Conservation (phyloP, 2,113 vertebrate genomes). For the Semnornis frantzii region DNA sequence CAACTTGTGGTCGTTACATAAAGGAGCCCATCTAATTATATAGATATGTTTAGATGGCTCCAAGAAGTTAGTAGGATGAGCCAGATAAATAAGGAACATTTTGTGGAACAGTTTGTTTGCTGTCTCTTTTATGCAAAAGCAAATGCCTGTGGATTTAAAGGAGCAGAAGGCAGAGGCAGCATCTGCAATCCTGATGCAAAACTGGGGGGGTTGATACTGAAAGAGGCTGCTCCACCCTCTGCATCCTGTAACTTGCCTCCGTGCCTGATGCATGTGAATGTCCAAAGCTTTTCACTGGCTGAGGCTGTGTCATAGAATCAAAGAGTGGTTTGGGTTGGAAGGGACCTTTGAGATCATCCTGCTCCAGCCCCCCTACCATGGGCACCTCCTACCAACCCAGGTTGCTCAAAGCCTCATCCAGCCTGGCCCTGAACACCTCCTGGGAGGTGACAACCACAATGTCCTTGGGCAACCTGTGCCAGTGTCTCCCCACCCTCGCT, state of each 20-base stretch:
- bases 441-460: too few species aligned
- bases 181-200: not conserved
- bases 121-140: not conserved
- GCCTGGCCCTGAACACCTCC: too few species aligned
- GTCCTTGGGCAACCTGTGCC: too few species aligned
- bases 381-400: too few species aligned
- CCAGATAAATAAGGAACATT: slow-evolving; percentile 46
- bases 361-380: too few species aligned
- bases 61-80: slow-evolving; percentile 33
- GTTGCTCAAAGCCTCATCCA: too few species aligned
- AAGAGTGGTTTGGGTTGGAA: too few species aligned
- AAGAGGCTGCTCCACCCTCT: not conserved
- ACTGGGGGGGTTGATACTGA: not conserved
- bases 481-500: too few species aligned
- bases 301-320: not conserved
- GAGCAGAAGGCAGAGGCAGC: not conserved
- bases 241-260: rapidly evolving
- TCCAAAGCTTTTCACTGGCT: not conserved
- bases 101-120: slow-evolving; percentile 46
- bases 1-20: slow-evolving; percentile 43
- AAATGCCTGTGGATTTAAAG: not conserved
- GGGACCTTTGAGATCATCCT: too few species aligned
- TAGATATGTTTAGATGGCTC: slow-evolving; percentile 35
- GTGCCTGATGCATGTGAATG: too few species aligned
- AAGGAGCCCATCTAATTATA: slow-evolving; percentile 57